Evolutionary conservation across 53 echinoderm and acorn worm genomes (phyloP).

Genomic region (Holothuria leucospilota): DNA sequence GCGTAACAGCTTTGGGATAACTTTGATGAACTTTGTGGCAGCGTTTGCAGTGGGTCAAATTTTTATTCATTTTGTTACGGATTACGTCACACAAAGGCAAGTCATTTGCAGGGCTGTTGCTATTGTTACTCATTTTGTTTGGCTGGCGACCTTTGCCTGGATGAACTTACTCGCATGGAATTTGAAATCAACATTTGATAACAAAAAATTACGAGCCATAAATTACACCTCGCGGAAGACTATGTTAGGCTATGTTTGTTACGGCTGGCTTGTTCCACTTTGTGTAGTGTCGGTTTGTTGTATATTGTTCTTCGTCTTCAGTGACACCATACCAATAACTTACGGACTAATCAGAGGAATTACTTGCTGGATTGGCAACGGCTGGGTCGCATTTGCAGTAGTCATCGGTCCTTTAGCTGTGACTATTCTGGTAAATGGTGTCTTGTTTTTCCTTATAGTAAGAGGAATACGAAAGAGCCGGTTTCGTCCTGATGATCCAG

Average conservation of each 20-base stretch:
- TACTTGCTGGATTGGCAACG: conserved; percentile 9
- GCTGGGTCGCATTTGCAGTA: background rate
- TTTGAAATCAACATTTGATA: conserved; percentile 31
- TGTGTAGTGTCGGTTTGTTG: background rate
- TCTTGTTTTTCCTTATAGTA: background rate
- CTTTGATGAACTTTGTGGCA: conserved; percentile 47
- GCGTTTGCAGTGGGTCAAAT: conserved; percentile 32
- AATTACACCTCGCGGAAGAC: background rate
- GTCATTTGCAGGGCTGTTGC: conserved; percentile 33
- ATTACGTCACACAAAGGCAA: conserved; percentile 42
- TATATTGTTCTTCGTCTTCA: background rate
- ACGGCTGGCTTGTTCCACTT: conserved; percentile 7
- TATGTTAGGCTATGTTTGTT: background rate
- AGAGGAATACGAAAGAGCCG: conserved; percentile 12
- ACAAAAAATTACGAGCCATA: background rate
- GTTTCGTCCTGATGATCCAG: background rate
- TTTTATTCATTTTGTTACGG: conserved; percentile 46
- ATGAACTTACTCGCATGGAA: conserved; percentile 61
- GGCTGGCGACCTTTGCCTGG: conserved; percentile 54
- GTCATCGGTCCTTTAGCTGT: background rate
- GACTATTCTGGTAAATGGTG: background rate
- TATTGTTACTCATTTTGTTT: conserved; percentile 40
- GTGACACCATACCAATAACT: background rate
- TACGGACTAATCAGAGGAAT: background rate
- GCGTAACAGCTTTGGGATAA: conserved; percentile 50